Evolutionary conservation across 2,888 invertebrate species (phyloP).

Genomic region (Mylabris sibirica): DNA sequence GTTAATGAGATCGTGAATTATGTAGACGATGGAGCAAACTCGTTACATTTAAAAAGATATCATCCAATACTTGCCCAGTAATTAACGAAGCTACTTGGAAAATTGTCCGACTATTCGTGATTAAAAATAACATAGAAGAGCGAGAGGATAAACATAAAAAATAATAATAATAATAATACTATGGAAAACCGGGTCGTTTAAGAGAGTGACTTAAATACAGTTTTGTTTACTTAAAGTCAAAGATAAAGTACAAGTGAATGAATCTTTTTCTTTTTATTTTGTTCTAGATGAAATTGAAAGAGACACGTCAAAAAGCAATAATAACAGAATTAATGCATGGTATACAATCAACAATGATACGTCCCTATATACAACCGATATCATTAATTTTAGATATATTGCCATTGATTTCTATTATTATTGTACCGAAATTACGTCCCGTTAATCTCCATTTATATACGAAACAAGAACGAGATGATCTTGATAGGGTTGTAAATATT

Average conservation of each 20-base stretch:
- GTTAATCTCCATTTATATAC: slow-evolving; percentile 78
- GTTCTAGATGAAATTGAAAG: slow-evolving; percentile 67
- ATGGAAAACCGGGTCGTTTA: slow-evolving; percentile 21
- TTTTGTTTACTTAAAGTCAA: neutral
- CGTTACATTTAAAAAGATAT: slow-evolving; percentile 53
- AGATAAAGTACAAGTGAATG: neutral
- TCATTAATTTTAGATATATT: slow-evolving; percentile 74
- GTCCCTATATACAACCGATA: slow-evolving; percentile 59
- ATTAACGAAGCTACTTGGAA: slow-evolving; percentile 52
- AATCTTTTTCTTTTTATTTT: slow-evolving; percentile 14
- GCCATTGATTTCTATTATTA: slow-evolving; percentile 74
- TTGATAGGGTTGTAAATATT: slow-evolving; percentile 76
- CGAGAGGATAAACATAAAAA: slow-evolving; percentile 13
- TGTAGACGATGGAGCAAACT: slow-evolving; percentile 46
- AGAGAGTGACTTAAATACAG: slow-evolving; percentile 33
- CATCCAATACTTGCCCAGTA: slow-evolving; percentile 53
- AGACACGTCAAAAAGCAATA: slow-evolving; percentile 63
- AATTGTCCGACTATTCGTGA: slow-evolving; percentile 38
- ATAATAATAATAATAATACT: slow-evolving; percentile 16
- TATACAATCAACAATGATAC: slow-evolving; percentile 66
- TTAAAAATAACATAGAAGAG: slow-evolving; percentile 35
- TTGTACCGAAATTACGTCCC: slow-evolving; percentile 78
- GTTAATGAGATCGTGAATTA: slow-evolving; percentile 52
- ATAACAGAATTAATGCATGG: slow-evolving; percentile 69
- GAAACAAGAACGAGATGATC: slow-evolving; percentile 72